Percentiles rank a stretch among this genome's conserved stretches.
Evolutionary conservation across 2,797 vertebrate species (phyloP).

Genomic region (Hemitrygon akajei): DNA sequence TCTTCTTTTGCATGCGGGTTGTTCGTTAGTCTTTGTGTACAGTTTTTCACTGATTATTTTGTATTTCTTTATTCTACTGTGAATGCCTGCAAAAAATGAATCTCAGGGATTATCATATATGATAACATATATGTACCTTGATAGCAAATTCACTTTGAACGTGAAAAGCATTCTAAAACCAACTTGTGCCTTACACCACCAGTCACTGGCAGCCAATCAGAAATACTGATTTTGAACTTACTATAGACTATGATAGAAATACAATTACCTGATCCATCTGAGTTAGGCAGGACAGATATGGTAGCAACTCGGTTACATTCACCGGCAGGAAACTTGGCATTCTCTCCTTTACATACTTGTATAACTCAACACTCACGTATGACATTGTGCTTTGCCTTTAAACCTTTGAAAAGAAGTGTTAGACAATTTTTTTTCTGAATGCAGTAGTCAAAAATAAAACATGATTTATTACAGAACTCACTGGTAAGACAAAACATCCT

Average conservation of each 20-base stretch:
- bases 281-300: constrained; percentile 21
- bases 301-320: background rate
- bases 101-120: too few relatives aligned
- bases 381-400: background rate
- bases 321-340: background rate
- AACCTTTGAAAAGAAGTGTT: constrained; percentile 20
- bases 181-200: too few relatives aligned
- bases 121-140: too few relatives aligned
- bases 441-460: background rate
- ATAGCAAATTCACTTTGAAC: too few relatives aligned
- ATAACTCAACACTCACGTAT: background rate
- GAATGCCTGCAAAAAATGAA: too few relatives aligned
- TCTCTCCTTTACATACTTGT: background rate
- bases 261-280: constrained; percentile 25
- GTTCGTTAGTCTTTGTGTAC: too few relatives aligned
- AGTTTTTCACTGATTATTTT: too few relatives aligned
- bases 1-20: too few relatives aligned
- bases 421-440: background rate
- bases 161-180: too few relatives aligned
- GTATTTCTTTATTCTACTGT: too few relatives aligned
- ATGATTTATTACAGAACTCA: background rate
- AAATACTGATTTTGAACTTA: background rate
- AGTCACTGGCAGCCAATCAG: too few relatives aligned
- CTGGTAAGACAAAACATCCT: background rate
- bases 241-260: background rate